Percentiles rank a stretch among this genome's conserved stretches.
Conservation (phyloP, 2,888 invertebrate species). For the Sminthurinus aureus region DNA sequence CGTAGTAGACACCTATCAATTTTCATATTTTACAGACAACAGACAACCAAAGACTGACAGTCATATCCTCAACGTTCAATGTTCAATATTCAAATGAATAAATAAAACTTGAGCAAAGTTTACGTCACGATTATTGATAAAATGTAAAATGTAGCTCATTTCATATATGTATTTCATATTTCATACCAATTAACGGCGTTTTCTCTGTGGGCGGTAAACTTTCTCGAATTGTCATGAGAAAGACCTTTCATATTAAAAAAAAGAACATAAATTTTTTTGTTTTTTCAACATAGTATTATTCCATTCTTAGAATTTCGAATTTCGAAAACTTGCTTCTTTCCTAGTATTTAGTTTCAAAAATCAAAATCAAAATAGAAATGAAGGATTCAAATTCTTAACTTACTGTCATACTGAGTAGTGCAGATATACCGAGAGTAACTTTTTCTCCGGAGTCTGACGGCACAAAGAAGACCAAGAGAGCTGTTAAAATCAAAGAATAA, state of each 20-base stretch:
- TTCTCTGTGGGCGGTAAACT: constrained; percentile 87
- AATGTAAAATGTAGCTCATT: background rate
- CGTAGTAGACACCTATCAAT: constrained; percentile 75
- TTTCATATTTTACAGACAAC: background rate
- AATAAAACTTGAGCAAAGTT: background rate
- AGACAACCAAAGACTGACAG: no score
- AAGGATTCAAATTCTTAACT: background rate
- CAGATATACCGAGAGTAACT: constrained; percentile 85
- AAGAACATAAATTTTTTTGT: background rate
- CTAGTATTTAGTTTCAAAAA: background rate
- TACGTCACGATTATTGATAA: background rate
- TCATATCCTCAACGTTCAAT: no score
- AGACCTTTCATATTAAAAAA: constrained; percentile 63
- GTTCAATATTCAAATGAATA: background rate
- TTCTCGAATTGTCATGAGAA: constrained; percentile 86
- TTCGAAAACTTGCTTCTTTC: no score
- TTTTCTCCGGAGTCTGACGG: constrained; percentile 88
- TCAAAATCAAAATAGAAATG: background rate
- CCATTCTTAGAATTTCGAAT: no score
- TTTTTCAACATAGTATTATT: no score
- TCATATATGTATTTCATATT: no score
- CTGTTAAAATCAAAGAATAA: constrained; percentile 64
- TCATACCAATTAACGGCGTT: constrained; percentile 83
- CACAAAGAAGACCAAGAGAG: constrained; percentile 84
- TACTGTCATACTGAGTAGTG: constrained; percentile 84